Evolutionary conservation across 2,888 invertebrate species (phyloP).

Genomic region (Stenichneumon culpator): DNA sequence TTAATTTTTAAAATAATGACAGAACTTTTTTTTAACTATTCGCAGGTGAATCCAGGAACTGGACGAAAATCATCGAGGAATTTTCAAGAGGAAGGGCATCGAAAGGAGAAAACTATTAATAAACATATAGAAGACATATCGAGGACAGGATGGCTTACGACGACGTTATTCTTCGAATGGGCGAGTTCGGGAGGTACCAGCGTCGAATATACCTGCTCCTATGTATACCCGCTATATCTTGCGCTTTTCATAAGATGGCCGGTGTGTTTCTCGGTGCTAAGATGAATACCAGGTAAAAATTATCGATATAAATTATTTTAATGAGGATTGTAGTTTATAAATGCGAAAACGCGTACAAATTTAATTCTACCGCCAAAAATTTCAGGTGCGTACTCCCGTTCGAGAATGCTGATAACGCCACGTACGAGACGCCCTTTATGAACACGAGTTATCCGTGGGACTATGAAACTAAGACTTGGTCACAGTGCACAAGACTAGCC

Average conservation of each 20-base stretch:
- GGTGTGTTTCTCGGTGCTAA: slow-evolving; percentile 90
- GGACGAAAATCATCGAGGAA: not conserved
- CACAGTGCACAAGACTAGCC: slow-evolving; percentile 85
- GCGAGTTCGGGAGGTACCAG: slow-evolving; percentile 91
- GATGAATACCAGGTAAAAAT: slow-evolving; percentile 87
- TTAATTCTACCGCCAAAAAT: slow-evolving; percentile 53
- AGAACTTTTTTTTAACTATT: not conserved
- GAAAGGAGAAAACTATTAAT: not conserved
- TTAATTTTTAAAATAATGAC: not conserved
- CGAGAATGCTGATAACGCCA: slow-evolving; percentile 86
- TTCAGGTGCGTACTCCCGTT: slow-evolving; percentile 88
- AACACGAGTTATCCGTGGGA: slow-evolving; percentile 87
- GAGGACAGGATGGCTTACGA: slow-evolving; percentile 89
- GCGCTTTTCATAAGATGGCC: slow-evolving; percentile 91
- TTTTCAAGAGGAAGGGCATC: not conserved
- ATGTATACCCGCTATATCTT: slow-evolving; percentile 90
- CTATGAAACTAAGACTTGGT: slow-evolving; percentile 83
- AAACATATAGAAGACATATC: slow-evolving; percentile 18
- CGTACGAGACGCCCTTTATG: slow-evolving; percentile 85
- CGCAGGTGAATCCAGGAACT: slow-evolving; percentile 18
- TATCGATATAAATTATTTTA: slow-evolving; percentile 8
- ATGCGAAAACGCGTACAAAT: not conserved
- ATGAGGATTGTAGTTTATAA: slow-evolving; percentile 43
- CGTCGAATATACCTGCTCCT: slow-evolving; percentile 89
- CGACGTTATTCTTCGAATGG: slow-evolving; percentile 89